These are phyloP conservation scores for Diloba caeruleocephala DNA, from an alignment of 2,888 invertebrate genomes.

Conservation along the genomic window DNA sequence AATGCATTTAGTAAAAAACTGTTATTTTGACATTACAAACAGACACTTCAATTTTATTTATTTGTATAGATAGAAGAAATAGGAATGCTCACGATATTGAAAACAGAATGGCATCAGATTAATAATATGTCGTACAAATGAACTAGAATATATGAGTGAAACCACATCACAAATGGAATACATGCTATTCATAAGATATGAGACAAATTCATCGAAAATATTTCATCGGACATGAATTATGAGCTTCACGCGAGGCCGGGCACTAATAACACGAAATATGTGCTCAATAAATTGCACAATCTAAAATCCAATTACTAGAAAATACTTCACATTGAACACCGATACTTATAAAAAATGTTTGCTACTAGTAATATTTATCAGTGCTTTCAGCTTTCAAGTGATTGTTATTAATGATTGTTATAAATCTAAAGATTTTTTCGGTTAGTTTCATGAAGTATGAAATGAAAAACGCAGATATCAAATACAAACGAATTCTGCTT, in stretches of 20 bases:
- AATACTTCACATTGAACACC: slow-evolving; percentile 33
- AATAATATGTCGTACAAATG: too few relatives aligned
- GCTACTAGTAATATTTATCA: slow-evolving; percentile 15
- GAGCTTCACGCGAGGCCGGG: slow-evolving; percentile 9
- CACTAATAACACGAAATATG: slow-evolving; percentile 31
- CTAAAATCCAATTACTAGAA: slow-evolving; percentile 46
- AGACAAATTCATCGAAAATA: slow-evolving; percentile 13
- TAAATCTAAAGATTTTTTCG: slow-evolving; percentile 20
- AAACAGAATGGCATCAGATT: too few relatives aligned
- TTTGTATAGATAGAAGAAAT: too few relatives aligned
- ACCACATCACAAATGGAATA: slow-evolving; percentile 2
- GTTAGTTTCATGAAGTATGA: slow-evolving; percentile 4
- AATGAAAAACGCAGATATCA: not conserved
- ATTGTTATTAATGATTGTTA: slow-evolving; percentile 30
- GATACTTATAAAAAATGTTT: slow-evolving; percentile 35
- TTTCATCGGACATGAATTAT: slow-evolving; percentile 14
- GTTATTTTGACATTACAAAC: too few relatives aligned
- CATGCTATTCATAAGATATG: not conserved
- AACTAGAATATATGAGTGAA: not conserved
- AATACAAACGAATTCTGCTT: slow-evolving; percentile 10
- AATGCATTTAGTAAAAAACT: too few relatives aligned
- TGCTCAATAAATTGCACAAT: slow-evolving; percentile 38
- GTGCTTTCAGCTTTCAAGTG: slow-evolving; percentile 29
- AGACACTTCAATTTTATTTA: too few relatives aligned
- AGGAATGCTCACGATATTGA: too few relatives aligned